Conservation (phyloP, 2,113 vertebrate genomes). For the Otocyon megalotis region DNA sequence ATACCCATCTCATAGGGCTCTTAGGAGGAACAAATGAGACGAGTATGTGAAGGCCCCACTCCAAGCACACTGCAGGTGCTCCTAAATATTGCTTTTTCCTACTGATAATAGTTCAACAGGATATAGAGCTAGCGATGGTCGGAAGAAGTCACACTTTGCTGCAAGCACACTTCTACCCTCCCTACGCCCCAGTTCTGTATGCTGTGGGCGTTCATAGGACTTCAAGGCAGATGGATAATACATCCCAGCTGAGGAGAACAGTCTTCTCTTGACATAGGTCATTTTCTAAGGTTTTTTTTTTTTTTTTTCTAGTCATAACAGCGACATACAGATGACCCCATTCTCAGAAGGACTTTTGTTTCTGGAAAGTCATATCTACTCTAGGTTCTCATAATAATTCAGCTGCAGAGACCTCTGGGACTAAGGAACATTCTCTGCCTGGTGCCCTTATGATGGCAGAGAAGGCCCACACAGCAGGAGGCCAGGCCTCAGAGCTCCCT, state of each 20-base stretch:
- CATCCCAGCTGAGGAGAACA: background rate
- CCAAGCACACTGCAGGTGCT: background rate
- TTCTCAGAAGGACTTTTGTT: background rate
- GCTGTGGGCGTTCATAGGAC: background rate
- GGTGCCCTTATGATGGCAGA: background rate
- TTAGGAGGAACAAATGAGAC: background rate
- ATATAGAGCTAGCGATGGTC: background rate
- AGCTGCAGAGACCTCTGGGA: background rate
- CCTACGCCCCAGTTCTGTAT: fast-evolving
- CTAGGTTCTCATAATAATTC: background rate
- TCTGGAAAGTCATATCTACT: background rate
- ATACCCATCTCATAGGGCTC: background rate
- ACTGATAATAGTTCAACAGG: background rate
- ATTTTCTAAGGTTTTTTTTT: background rate
- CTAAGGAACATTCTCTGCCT: background rate
- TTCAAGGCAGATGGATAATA: background rate
- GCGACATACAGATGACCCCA: background rate
- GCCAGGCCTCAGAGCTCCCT: background rate
- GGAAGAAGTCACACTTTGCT: background rate
- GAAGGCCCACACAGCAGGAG: background rate
- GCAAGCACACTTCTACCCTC: background rate
- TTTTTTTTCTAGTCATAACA: background rate
- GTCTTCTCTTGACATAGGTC: background rate
- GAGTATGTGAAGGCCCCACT: fast-evolving
- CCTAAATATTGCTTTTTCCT: background rate